A percentile compares a stretch with the other conserved stretches of the same genome.
These are phyloP conservation scores for Drosophila quinaria DNA, from an alignment of 2,888 invertebrate species.

Conservation along the genomic window DNA sequence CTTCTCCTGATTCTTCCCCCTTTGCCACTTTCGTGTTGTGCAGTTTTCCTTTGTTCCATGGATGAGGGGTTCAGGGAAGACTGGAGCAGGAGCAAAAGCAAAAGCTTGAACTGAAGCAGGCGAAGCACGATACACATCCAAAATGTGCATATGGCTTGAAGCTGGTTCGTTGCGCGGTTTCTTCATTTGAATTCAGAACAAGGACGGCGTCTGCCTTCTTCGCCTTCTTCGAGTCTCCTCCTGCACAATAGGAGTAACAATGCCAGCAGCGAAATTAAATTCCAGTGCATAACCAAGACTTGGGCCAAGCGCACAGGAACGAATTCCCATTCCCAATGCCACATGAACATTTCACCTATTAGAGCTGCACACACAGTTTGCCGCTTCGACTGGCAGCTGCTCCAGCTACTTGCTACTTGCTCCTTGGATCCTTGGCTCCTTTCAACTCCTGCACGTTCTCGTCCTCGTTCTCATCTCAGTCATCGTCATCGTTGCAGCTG, in stretches of 20 bases:
- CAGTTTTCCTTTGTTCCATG: too few species aligned
- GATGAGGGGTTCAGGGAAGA: too few species aligned
- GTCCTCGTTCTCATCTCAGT: conserved; percentile 12
- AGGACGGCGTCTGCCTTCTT: conserved; percentile 55
- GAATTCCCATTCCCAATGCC: conserved; percentile 48
- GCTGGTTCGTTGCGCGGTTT: conserved; percentile 64
- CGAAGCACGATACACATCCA: conserved; percentile 23
- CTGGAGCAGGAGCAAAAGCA: neutral
- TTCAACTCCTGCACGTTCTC: neutral
- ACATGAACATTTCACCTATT: conserved; percentile 70
- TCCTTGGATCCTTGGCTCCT: conserved; percentile 3
- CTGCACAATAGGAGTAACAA: conserved; percentile 66
- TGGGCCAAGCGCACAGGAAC: conserved; percentile 48
- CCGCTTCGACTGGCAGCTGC: conserved; percentile 42
- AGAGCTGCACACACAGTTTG: conserved; percentile 57
- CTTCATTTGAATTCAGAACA: conserved; percentile 80
- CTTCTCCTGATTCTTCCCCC: too few species aligned
- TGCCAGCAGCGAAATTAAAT: conserved; percentile 81
- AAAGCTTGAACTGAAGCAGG: neutral
- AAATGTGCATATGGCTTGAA: conserved; percentile 66
- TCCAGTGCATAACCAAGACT: conserved; percentile 76
- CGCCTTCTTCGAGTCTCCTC: neutral
- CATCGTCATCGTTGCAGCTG: conserved; percentile 57
- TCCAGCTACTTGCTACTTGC: conserved; percentile 23
- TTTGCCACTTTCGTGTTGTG: too few species aligned